Evolutionary conservation across 2,888 invertebrate genomes (phyloP).

Genomic region (Eumerus sabulonum): DNA sequence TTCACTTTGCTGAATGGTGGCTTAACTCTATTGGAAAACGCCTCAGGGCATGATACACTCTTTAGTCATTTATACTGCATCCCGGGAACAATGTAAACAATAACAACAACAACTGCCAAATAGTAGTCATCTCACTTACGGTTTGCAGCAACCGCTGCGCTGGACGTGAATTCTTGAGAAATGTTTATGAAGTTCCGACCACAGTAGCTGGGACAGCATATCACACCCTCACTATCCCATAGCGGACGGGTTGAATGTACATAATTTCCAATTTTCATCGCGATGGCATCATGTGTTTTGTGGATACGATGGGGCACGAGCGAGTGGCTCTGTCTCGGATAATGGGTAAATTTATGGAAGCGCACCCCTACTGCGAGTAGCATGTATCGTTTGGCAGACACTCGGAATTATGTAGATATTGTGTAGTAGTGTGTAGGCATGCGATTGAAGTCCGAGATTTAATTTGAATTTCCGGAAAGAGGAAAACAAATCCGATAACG

Average conservation of each 20-base stretch:
- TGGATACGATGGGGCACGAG: constrained; percentile 1
- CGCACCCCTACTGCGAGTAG: constrained; percentile 43
- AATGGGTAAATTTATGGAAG: constrained; percentile 61
- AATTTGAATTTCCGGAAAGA: constrained; percentile 68
- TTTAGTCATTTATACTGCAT: neutral
- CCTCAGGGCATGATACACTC: constrained; percentile 22
- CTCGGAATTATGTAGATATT: constrained; percentile 17
- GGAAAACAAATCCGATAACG: constrained; percentile 50
- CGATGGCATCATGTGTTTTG: too few species aligned
- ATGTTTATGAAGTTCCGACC: constrained; percentile 31
- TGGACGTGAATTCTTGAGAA: constrained; percentile 37
- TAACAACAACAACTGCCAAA: too few species aligned
- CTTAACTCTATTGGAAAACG: constrained; percentile 27
- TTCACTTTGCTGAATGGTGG: neutral
- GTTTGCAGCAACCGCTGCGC: constrained; percentile 18
- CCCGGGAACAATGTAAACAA: neutral
- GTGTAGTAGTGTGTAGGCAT: constrained; percentile 10
- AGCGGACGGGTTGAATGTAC: constrained; percentile 13
- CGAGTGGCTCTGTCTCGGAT: constrained; percentile 30
- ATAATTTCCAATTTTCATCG: neutral
- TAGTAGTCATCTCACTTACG: neutral
- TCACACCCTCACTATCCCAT: constrained; percentile 14
- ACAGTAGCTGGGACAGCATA: neutral
- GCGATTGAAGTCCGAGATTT: constrained; percentile 39
- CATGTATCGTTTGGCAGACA: constrained; percentile 52